phyloP scores from a whole-genome alignment of 2,113 vertebrate genomes.

The Peucedramus taeniatus region DNA sequence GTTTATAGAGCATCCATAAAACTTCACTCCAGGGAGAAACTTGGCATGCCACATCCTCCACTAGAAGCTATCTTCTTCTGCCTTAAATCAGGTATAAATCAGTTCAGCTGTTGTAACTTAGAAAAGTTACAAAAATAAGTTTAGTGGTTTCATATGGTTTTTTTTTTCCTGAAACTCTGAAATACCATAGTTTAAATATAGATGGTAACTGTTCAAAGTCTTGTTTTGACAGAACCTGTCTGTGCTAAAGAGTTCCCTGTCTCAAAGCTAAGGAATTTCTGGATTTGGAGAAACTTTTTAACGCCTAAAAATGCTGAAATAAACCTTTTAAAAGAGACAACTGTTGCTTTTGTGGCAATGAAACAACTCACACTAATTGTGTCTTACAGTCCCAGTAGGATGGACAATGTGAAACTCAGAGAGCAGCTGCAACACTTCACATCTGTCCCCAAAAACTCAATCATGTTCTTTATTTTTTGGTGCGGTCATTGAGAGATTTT shows the following conservation, averaged over 20 bases:
- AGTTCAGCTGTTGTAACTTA: background rate
- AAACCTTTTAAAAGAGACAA: background rate
- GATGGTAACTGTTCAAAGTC: background rate
- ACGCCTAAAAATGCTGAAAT: background rate
- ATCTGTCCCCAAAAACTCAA: background rate
- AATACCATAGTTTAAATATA: background rate
- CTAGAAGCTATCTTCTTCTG: conserved; percentile 14
- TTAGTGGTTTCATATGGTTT: background rate
- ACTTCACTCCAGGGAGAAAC: conserved; percentile 27
- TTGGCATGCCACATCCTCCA: background rate
- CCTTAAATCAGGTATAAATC: conserved; percentile 40
- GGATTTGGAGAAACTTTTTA: background rate
- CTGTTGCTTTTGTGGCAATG: background rate
- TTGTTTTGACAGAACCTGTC: background rate
- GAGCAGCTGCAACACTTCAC: background rate
- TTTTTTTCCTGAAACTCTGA: background rate
- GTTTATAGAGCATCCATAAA: conserved; percentile 42
- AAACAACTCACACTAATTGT: background rate
- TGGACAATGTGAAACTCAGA: background rate
- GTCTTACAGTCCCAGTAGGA: background rate
- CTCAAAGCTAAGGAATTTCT: background rate
- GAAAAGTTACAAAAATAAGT: background rate
- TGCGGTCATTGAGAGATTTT: background rate
- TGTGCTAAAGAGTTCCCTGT: background rate
- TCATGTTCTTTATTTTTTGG: background rate